These are phyloP conservation scores for Peromyscus maniculatus DNA, from an alignment of 2,113 vertebrate genomes.

Conservation along the genomic window DNA sequence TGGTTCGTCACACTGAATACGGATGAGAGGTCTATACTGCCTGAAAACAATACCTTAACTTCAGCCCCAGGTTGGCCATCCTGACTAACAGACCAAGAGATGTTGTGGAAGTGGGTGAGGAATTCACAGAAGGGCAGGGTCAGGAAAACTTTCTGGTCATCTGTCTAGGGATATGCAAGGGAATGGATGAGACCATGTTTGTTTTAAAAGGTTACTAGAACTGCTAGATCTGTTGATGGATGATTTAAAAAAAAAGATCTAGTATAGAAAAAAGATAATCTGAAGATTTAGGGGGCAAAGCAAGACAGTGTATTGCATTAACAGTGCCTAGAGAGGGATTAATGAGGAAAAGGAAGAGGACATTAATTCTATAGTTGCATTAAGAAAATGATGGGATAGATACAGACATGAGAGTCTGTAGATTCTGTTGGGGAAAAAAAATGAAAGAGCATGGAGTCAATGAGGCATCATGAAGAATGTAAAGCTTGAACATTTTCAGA, in stretches of 20 bases:
- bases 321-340: background rate
- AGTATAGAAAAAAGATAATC: background rate
- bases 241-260: background rate
- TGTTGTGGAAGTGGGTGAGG: background rate
- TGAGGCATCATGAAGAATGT: background rate
- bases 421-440: background rate
- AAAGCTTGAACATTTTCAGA: background rate
- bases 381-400: background rate
- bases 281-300: background rate
- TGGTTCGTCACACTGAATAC: background rate
- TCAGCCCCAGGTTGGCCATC: background rate
- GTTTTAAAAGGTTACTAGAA: background rate
- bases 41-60: background rate
- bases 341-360: background rate
- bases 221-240: background rate
- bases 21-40: background rate
- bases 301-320: background rate
- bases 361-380: background rate
- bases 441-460: background rate
- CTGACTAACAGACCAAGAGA: background rate
- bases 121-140: background rate
- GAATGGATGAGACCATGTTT: background rate
- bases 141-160: background rate
- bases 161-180: background rate
- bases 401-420: background rate